phyloP scores from a whole-genome alignment of 2,797 vertebrate genomes.

The Chelon labrosus region DNA sequence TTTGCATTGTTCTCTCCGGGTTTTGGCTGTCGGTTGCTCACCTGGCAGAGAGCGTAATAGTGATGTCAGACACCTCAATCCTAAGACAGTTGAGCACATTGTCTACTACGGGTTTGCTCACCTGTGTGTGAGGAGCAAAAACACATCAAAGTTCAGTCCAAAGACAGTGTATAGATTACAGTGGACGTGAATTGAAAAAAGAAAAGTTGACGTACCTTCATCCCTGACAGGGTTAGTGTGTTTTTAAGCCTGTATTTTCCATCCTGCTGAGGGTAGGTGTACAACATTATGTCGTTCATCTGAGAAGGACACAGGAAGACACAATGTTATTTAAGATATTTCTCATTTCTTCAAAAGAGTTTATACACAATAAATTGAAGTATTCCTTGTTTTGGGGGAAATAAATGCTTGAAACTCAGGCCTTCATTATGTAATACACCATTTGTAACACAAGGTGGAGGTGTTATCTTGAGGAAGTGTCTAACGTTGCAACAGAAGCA shows the following conservation, averaged over 20 bases:
- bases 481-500: background rate
- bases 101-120: conserved; percentile 91
- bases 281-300: conserved; percentile 98
- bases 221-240: conserved; percentile 89
- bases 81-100: conserved; percentile 90
- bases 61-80: conserved; percentile 92
- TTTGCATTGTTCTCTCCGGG: background rate
- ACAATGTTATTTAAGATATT: background rate
- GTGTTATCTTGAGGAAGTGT: conserved; percentile 24
- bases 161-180: background rate
- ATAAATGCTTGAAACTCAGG: background rate
- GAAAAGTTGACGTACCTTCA: conserved; percentile 89
- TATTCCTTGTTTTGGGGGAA: too few relatives aligned
- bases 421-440: background rate
- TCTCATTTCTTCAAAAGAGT: background rate
- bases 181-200: background rate
- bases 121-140: conserved; percentile 76
- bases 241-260: conserved; percentile 96
- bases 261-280: conserved; percentile 96
- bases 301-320: conserved; percentile 60
- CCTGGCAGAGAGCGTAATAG: conserved; percentile 94
- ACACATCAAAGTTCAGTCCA: conserved; percentile 10
- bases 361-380: background rate
- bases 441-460: conserved; percentile 70
- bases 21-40: conserved; percentile 64